Conservation (phyloP, 2,888 invertebrate genomes). For the Pristionchus arcanus region DNA sequence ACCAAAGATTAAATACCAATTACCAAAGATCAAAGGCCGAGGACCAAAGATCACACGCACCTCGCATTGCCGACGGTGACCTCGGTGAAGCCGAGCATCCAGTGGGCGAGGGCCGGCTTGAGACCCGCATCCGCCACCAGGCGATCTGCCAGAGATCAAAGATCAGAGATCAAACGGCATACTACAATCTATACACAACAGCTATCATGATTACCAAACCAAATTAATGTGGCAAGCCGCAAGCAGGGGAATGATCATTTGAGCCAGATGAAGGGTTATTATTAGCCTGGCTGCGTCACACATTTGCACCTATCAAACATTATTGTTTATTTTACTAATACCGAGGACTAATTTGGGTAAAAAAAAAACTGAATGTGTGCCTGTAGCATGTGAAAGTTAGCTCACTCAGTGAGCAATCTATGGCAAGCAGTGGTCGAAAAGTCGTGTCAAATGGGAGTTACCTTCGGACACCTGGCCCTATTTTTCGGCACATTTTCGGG, state of each 20-base stretch:
- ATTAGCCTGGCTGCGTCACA: not conserved
- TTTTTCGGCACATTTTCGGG: no score
- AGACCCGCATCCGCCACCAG: not conserved
- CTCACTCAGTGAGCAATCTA: no score
- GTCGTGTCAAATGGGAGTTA: no score
- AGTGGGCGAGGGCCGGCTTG: constrained; percentile 12
- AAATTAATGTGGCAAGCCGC: no score
- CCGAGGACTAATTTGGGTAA: no score
- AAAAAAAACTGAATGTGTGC: no score
- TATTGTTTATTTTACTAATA: not conserved
- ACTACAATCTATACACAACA: no score
- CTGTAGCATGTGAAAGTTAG: no score
- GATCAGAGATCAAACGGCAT: not conserved
- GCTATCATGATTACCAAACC: no score
- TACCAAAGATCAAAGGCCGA: not conserved
- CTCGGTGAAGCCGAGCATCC: constrained; percentile 42
- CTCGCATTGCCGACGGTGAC: not conserved
- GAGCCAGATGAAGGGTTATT: not conserved
- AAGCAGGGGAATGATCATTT: no score
- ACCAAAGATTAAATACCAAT: not conserved
- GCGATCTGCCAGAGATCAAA: constrained; percentile 1
- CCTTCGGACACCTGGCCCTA: no score
- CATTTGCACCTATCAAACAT: not conserved
- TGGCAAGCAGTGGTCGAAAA: no score
- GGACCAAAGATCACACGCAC: not conserved